Conservation (phyloP, 2,888 invertebrate genomes). For the Dilophus febrilis region DNA sequence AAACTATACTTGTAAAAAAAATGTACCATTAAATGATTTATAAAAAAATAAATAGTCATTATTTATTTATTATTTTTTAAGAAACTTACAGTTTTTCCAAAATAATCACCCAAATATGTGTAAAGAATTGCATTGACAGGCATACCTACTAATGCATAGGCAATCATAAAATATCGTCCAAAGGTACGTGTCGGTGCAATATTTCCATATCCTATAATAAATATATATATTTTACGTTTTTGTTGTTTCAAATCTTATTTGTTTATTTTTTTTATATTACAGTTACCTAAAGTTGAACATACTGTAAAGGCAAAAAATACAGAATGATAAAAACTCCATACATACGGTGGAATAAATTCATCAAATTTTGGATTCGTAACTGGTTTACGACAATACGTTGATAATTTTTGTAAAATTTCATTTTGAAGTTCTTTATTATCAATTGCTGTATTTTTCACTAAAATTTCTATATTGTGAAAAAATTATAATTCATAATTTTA, state of each 20-base stretch:
- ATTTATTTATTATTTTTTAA: no score
- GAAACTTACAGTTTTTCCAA: constrained; percentile 51
- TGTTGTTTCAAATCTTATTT: no score
- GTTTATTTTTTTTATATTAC: not conserved
- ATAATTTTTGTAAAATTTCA: constrained; percentile 34
- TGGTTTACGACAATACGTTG: constrained; percentile 57
- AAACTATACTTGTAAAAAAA: constrained; percentile 35
- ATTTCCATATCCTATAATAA: constrained; percentile 70
- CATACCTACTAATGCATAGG: constrained; percentile 65
- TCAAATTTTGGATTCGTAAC: constrained; percentile 46
- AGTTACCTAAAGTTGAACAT: constrained; percentile 45
- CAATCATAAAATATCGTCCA: constrained; percentile 70
- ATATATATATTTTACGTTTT: not conserved
- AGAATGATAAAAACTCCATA: constrained; percentile 83
- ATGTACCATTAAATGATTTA: no score
- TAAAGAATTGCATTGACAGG: constrained; percentile 40
- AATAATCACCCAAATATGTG: constrained; percentile 69
- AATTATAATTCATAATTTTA: no score
- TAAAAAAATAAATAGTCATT: no score
- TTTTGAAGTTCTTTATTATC: constrained; percentile 21
- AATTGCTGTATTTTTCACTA: constrained; percentile 20
- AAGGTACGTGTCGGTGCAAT: constrained; percentile 66
- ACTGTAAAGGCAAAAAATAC: constrained; percentile 85
- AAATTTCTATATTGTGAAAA: constrained; percentile 23
- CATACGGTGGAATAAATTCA: constrained; percentile 40